A percentile compares a stretch with the other conserved stretches of the same genome.
phyloP scores from a whole-genome alignment of 1,140 invertebrate genomes.

The Laupala kohalensis region DNA sequence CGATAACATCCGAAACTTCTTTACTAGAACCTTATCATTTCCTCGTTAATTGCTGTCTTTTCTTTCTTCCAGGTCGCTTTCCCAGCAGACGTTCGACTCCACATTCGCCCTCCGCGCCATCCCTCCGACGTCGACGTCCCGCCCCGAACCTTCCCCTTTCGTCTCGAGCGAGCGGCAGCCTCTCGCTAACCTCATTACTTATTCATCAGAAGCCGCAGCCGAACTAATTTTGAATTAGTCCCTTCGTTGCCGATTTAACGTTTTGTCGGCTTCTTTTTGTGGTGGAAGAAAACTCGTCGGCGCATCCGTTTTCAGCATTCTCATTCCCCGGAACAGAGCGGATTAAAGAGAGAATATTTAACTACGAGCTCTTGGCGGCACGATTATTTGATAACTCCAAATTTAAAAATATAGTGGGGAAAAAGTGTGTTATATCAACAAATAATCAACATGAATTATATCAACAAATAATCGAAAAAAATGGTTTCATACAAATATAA shows the following conservation, averaged over 20 bases:
- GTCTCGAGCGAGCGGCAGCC: no score
- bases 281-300: background rate
- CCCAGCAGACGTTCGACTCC: background rate
- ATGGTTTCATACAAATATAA: no score
- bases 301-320: background rate
- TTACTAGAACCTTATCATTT: constrained; percentile 1
- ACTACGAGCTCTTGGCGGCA: no score
- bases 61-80: background rate
- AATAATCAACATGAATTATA: no score
- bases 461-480: no score
- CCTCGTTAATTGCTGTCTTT: constrained; percentile 4
- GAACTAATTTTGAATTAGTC: background rate
- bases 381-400: no score
- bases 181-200: constrained; percentile 3
- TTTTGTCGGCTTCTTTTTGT: background rate
- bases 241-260: background rate
- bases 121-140: background rate
- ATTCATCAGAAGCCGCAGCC: constrained; percentile 4
- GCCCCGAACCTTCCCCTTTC: background rate
- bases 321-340: no score
- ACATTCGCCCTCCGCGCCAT: background rate
- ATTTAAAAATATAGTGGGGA: no score
- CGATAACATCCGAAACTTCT: constrained; percentile 11
- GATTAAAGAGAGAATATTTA: no score
- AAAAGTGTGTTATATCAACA: no score